Evolutionary conservation across 2,888 invertebrate species (phyloP), one percentile per base, ranked within the genome.

Genomic region (Dryadula phaetusa): DNA sequence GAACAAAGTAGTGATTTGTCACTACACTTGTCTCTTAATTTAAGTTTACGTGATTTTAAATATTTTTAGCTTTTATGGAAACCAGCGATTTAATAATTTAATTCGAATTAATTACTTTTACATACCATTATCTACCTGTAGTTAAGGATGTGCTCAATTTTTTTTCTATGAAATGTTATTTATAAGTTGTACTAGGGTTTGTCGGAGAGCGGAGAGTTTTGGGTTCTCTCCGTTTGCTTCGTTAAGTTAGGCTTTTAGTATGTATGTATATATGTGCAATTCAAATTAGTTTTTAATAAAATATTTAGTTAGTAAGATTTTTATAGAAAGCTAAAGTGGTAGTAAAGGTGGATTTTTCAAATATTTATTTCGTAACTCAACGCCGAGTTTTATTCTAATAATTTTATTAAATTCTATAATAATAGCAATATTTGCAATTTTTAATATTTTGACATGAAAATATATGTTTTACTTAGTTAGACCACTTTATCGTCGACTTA

Each of bases 51-150:
- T 40, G n/a, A n/a, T 22, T 20, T 46, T 20, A 22, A 14, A 37
- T 14, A 40, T 4, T 56, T 7, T 28, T 52, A 28, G 28, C 5
- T 8, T 28, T 28, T 47, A 28, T 3, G 54, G 40, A 65, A 42
- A 65, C 65, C 65, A 65, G 65, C 65, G 65, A 60, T 22, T n/a
- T 49, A 14, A 20, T 56, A 40, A 56, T 37, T 53, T 66, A 49
- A 53, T 61, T 34, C 22, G 34, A 54, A 40, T 44, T 52, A 20
- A 47, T 58, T 22, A 47, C 44, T 32, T 44, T 44, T 25, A 32
- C 34, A 53, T 44, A 46, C 66, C 66, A 54, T 28, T 47, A 54
- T 56, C 66, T 66, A 66, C 62, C 66, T 66, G 66, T 66, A 54
- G 18, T 46, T 46, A 52, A 53, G 40, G n/a, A 40, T 14, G 25